phyloP scores from a whole-genome alignment of 2,888 invertebrate species.

The Eupsilia transversa region DNA sequence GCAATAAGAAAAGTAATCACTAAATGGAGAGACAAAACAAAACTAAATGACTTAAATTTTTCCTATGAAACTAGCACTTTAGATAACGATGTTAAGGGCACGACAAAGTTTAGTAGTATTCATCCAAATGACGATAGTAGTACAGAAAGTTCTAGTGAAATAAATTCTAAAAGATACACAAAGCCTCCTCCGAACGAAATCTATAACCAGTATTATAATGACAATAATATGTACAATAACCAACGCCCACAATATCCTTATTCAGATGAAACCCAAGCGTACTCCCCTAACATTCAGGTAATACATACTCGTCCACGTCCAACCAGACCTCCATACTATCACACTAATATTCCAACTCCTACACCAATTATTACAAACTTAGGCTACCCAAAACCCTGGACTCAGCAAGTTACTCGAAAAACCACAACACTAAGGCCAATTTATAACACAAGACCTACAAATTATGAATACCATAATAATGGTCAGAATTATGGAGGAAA shows the following conservation, averaged over 20 bases:
- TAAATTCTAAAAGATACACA: slow-evolving; percentile 67
- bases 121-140: slow-evolving; percentile 67
- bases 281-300: slow-evolving; percentile 80
- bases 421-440: slow-evolving; percentile 80
- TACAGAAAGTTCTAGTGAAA: slow-evolving; percentile 69
- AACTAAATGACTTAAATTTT: slow-evolving; percentile 85
- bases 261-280: slow-evolving; percentile 77
- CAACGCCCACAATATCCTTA: slow-evolving; percentile 73
- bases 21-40: slow-evolving; percentile 89
- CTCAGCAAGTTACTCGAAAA: slow-evolving; percentile 67
- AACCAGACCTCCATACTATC: slow-evolving; percentile 79
- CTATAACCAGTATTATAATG: slow-evolving; percentile 54
- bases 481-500: slow-evolving; percentile 75
- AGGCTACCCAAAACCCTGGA: slow-evolving; percentile 84
- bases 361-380: slow-evolving; percentile 87
- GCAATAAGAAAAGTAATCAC: slow-evolving; percentile 86
- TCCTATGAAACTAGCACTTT: slow-evolving; percentile 79
- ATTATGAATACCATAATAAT: slow-evolving; percentile 80
- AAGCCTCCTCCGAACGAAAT: slow-evolving; percentile 58
- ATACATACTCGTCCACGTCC: slow-evolving; percentile 74
- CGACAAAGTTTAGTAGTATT: slow-evolving; percentile 62
- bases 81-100: slow-evolving; percentile 67
- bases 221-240: slow-evolving; percentile 71
- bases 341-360: slow-evolving; percentile 78
- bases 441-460: slow-evolving; percentile 76